These are phyloP conservation scores for Myxocyprinus asiaticus DNA, from an alignment of 2,113 vertebrate genomes.

Conservation along the genomic window DNA sequence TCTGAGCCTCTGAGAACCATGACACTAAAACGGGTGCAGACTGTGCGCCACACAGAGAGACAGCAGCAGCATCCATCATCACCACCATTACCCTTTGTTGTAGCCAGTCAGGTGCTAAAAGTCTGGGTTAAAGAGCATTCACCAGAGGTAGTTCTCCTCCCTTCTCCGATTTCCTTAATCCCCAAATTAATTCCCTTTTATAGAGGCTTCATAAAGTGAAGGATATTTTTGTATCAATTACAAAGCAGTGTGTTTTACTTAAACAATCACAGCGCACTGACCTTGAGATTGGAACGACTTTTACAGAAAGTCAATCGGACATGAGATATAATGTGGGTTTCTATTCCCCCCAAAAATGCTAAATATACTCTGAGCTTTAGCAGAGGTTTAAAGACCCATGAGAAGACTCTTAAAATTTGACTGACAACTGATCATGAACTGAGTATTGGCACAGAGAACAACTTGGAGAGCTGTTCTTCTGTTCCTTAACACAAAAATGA, in stretches of 20 bases:
- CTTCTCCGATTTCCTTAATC: conserved; percentile 66
- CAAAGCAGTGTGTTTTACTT: conserved; percentile 54
- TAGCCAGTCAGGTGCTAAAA: conserved; percentile 82
- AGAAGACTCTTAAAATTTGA: not conserved
- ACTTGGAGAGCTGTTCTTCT: too few relatives aligned
- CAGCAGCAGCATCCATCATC: conserved; percentile 73
- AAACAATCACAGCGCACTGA: conserved; percentile 39
- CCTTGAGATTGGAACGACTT: conserved; percentile 45
- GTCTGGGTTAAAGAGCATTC: conserved; percentile 78
- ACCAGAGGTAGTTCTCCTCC: conserved; percentile 60
- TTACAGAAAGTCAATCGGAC: conserved; percentile 37
- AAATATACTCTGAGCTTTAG: not conserved
- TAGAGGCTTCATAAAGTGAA: conserved; percentile 54
- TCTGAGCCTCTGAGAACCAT: conserved; percentile 49
- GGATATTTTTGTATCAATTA: conserved; percentile 63
- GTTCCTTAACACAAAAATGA: too few relatives aligned
- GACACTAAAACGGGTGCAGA: conserved; percentile 59
- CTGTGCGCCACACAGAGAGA: conserved; percentile 72
- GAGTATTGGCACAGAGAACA: too few relatives aligned
- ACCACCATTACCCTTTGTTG: conserved; percentile 80
- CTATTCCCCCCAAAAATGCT: too few relatives aligned
- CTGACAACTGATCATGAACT: not conserved
- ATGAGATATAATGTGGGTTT: conserved; percentile 27
- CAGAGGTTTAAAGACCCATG: conserved; percentile 16
- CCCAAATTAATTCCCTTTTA: conserved; percentile 67